A percentile compares a stretch with the other conserved stretches of the same genome.
These are phyloP conservation scores for Lasaia peninsularis DNA, from an alignment of 1,140 invertebrate genomes.

Conservation along the genomic window DNA sequence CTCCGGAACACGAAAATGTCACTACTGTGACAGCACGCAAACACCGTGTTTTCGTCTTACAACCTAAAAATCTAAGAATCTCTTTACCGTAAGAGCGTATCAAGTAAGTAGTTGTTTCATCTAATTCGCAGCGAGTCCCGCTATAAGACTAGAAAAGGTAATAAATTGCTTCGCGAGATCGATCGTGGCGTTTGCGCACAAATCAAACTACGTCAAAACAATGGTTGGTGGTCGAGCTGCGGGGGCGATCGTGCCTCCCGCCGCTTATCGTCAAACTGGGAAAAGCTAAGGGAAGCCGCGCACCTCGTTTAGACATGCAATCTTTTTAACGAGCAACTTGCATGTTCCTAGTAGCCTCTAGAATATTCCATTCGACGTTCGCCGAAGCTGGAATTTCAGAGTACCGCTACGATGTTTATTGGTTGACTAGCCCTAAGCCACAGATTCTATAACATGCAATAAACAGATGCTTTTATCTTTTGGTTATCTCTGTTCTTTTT, in stretches of 20 bases:
- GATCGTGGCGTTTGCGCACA: slow-evolving; percentile 57
- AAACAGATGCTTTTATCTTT: background rate
- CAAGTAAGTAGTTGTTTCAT: slow-evolving; percentile 14
- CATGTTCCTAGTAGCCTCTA: slow-evolving; percentile 13
- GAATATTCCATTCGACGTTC: slow-evolving; percentile 15
- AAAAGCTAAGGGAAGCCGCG: slow-evolving; percentile 13
- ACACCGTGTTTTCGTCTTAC: background rate
- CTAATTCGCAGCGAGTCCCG: slow-evolving; percentile 49
- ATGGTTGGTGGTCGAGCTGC: slow-evolving; percentile 50
- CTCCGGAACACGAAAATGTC: too few species aligned
- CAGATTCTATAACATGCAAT: too few species aligned
- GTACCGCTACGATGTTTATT: background rate
- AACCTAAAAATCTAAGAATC: background rate
- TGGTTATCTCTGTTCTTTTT: background rate
- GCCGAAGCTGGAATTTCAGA: background rate
- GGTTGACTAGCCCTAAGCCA: background rate
- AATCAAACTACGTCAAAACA: slow-evolving; percentile 62
- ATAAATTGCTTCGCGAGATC: slow-evolving; percentile 56
- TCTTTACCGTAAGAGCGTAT: slow-evolving; percentile 6
- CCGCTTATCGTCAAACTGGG: slow-evolving; percentile 43
- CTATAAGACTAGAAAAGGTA: slow-evolving; percentile 50
- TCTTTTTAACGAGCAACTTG: slow-evolving; percentile 15
- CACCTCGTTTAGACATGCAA: slow-evolving; percentile 16
- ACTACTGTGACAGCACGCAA: too few species aligned
- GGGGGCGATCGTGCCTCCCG: slow-evolving; percentile 57